These are phyloP conservation scores for Egretta garzetta DNA, from an alignment of 2,113 vertebrate species.

Conservation along the genomic window DNA sequence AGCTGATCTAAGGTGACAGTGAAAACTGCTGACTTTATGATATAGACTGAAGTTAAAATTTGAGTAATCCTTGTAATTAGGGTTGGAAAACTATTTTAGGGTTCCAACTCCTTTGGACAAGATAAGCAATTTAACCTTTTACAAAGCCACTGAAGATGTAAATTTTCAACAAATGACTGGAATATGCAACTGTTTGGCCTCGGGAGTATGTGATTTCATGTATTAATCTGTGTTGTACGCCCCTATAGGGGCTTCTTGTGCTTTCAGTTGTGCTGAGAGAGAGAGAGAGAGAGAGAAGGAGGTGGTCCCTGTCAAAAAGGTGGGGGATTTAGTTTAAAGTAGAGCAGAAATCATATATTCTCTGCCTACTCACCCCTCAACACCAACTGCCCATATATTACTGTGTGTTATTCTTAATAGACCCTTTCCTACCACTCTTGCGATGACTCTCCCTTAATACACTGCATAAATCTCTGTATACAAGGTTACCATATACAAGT, in stretches of 20 bases:
- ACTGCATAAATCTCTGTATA: background rate
- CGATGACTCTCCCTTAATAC: background rate
- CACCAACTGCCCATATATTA: constrained; percentile 31
- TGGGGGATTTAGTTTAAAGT: constrained; percentile 33
- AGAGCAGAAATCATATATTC: constrained; percentile 16
- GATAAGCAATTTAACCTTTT: background rate
- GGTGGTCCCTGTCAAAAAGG: constrained; percentile 46
- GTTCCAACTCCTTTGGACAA: background rate
- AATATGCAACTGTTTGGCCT: background rate
- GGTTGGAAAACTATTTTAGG: background rate
- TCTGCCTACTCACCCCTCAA: constrained; percentile 57
- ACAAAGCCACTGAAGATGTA: background rate
- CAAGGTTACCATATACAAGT: background rate
- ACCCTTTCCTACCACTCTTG: background rate
- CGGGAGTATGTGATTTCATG: background rate
- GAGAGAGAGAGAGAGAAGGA: background rate
- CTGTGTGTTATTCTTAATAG: constrained; percentile 10
- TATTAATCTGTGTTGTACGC: background rate
- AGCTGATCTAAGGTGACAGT: constrained; percentile 28
- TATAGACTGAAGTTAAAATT: background rate
- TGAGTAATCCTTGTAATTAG: background rate
- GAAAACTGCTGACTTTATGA: constrained; percentile 10
- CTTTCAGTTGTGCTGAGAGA: background rate
- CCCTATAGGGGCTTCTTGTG: background rate
- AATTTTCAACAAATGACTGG: background rate